Percentiles rank a stretch among this genome's conserved stretches.
phyloP scores from a whole-genome alignment of 2,888 invertebrate genomes.

The Xiphydria camelus region DNA sequence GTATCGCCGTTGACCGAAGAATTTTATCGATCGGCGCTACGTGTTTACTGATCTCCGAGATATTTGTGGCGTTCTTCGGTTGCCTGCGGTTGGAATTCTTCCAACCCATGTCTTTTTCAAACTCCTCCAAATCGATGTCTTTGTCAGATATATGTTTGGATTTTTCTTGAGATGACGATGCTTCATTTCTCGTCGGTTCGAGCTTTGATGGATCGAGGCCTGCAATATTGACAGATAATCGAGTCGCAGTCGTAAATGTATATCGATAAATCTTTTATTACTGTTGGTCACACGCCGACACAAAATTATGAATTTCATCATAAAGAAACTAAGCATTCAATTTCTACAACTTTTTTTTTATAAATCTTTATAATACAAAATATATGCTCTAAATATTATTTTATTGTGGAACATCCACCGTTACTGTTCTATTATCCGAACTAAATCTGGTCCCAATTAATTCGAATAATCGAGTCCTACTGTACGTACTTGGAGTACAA shows the following conservation, averaged over 20 bases:
- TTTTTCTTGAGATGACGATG: neutral
- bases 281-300: too few species aligned
- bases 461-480: too few species aligned
- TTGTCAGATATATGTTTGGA: conserved; percentile 19
- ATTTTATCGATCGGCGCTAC: conserved; percentile 59
- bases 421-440: too few species aligned
- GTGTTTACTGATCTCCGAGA: conserved; percentile 58
- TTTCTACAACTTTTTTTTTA: conserved; percentile 9
- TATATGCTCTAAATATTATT: conserved; percentile 10
- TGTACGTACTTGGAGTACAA: neutral
- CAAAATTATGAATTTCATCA: too few species aligned
- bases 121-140: conserved; percentile 49
- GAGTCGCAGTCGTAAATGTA: too few species aligned
- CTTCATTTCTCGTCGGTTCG: conserved; percentile 2
- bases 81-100: conserved; percentile 45
- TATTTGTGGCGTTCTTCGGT: conserved; percentile 35
- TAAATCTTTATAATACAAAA: too few species aligned
- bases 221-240: too few species aligned
- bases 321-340: neutral
- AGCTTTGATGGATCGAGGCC: conserved; percentile 25
- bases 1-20: conserved; percentile 66
- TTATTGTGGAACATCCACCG: conserved; percentile 19
- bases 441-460: too few species aligned
- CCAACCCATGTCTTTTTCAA: conserved; percentile 54
- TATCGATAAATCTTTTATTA: too few species aligned